Percentiles rank a stretch among this genome's conserved stretches.
phyloP scores from a whole-genome alignment of 2,113 vertebrate species.

The Dromaius novaehollandiae region DNA sequence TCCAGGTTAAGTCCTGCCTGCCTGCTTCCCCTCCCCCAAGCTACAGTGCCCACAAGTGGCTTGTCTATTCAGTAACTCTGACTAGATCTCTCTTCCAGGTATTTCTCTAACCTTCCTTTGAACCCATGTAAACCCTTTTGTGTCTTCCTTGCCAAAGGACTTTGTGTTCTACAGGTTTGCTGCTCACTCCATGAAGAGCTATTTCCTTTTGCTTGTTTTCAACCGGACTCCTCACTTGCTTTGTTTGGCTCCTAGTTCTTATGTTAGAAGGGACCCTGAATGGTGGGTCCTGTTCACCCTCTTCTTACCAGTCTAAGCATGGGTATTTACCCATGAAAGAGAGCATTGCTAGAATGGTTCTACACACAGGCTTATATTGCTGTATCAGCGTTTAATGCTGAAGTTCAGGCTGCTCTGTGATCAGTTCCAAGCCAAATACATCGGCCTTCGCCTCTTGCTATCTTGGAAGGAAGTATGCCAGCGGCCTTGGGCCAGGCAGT shows the following conservation, averaged over 20 bases:
- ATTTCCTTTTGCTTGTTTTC: neutral
- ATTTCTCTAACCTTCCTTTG: conserved; percentile 18
- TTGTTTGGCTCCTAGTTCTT: neutral
- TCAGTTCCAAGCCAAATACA: neutral
- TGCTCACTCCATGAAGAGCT: rapidly evolving
- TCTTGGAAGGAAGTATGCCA: neutral
- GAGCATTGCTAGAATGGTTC: neutral
- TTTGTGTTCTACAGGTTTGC: conserved; percentile 33
- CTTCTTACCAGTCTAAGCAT: neutral
- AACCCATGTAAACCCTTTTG: neutral
- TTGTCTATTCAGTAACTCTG: neutral
- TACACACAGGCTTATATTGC: neutral
- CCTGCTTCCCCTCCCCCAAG: neutral
- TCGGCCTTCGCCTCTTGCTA: neutral
- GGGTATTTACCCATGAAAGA: neutral
- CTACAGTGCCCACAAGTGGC: neutral
- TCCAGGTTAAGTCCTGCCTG: neutral
- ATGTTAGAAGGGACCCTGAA: neutral
- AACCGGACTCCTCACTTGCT: neutral
- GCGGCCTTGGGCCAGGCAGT: neutral
- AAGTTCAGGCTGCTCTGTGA: neutral
- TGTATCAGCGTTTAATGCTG: neutral
- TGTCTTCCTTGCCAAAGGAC: conserved; percentile 20
- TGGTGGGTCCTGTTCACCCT: neutral
- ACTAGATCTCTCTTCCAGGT: neutral